Evolutionary conservation across 2,113 vertebrate genomes (phyloP), one percentile per base, ranked within the genome.

Genomic region (Suncus etruscus): DNA sequence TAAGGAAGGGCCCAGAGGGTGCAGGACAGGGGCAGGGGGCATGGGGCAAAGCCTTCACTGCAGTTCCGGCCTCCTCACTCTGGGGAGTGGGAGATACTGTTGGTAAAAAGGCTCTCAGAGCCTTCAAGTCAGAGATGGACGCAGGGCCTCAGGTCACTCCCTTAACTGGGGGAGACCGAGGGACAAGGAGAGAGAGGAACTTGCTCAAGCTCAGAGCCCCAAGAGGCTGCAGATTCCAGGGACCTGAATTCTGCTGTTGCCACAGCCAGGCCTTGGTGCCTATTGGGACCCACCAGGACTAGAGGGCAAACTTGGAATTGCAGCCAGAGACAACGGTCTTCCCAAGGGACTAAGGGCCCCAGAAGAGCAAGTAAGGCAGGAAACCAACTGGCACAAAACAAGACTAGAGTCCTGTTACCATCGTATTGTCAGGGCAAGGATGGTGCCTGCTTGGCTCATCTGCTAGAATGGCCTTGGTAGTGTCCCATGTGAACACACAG

Each of bases 321-420:
- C 32, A 78, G 74, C 25, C 45, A 54, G 29, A 47, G 45, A 74
- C 14, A 31, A 68, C 2, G 4, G 24, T 29, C 14, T 72, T 54
- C 75, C 39, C 61, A 10, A 11, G 82, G 39, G 79, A 82, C 31
- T 3, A 1, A 27, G 61, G 47, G 91, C 75, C 47, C 29, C 63
- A 58, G 61, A 61, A 4, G 58, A 61, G 14, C 58, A 20, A 39
- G 18, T 61, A 5, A 61, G 18, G 58, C 58, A 82, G 3, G 75
- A 75, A 91, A 94, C 90, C 79, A 89, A 87, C 65, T 92, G 75
- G 85, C 83, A 54, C 16, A 4, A 58, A 95, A 96, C 16, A 80
- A 48, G 84, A 88, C 95, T 94, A 86, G n/a, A 27, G 66, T 90
- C 91, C 89, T 82, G 75, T 79, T 74, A 77, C 78, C 58, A 61